phyloP scores from a whole-genome alignment of 1,140 invertebrate genomes.

The Diabrotica undecimpunctata region DNA sequence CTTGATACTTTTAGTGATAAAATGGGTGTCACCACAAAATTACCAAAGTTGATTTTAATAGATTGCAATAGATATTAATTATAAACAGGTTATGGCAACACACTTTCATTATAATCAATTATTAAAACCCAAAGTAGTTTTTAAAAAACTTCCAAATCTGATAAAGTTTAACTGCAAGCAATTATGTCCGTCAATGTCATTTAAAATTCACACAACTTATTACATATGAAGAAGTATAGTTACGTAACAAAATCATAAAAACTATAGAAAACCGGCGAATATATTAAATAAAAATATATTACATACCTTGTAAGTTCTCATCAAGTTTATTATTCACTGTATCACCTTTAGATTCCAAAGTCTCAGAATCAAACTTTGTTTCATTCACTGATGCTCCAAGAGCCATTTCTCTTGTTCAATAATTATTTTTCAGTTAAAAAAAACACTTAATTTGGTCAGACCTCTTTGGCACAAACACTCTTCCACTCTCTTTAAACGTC shows the following conservation, averaged over 20 bases:
- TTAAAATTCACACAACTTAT: background rate
- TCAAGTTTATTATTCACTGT: slow-evolving; percentile 19
- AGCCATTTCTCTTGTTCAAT: slow-evolving; percentile 23
- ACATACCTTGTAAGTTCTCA: slow-evolving; percentile 24
- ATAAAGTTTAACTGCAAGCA: too few species aligned
- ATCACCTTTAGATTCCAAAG: slow-evolving; percentile 18
- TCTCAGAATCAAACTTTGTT: slow-evolving; percentile 21
- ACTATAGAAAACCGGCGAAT: slow-evolving; percentile 2
- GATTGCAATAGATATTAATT: too few species aligned
- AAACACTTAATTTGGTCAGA: background rate
- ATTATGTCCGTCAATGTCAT: background rate
- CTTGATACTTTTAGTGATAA: too few species aligned
- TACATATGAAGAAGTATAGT: slow-evolving; percentile 6
- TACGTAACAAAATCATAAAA: slow-evolving; percentile 19
- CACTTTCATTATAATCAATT: too few species aligned
- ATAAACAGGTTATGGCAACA: too few species aligned
- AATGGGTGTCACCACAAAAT: too few species aligned
- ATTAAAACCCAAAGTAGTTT: too few species aligned
- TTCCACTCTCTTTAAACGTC: background rate
- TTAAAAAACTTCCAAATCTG: too few species aligned
- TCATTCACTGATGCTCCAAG: slow-evolving; percentile 27
- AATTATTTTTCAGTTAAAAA: background rate
- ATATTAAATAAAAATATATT: slow-evolving; percentile 5
- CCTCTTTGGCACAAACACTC: slow-evolving; percentile 4
- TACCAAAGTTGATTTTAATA: too few species aligned